Conservation (phyloP, 2,797 vertebrate genomes). For the Siniperca scherzeri region DNA sequence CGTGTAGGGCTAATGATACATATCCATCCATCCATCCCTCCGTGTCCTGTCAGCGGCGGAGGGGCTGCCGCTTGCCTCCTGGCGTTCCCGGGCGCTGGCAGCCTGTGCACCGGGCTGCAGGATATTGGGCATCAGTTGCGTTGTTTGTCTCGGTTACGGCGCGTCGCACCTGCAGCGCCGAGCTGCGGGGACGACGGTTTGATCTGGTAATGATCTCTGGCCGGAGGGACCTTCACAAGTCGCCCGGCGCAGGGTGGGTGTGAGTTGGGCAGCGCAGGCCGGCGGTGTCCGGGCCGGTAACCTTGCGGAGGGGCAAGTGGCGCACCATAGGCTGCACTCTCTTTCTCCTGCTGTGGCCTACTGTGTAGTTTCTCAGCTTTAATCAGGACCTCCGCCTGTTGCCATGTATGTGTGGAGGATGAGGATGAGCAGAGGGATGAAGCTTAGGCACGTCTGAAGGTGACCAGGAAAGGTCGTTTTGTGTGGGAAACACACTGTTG, state of each 20-base stretch:
- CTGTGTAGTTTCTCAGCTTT: conserved; percentile 25
- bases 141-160: conserved; percentile 56
- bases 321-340: conserved; percentile 59
- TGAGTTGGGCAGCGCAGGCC: conserved; percentile 54
- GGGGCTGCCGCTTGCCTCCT: conserved; percentile 28
- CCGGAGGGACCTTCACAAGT: conserved; percentile 57
- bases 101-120: conserved; percentile 3
- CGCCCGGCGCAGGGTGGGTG: conserved; percentile 40
- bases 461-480: conserved; percentile 87
- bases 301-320: conserved; percentile 85
- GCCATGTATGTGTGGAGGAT: conserved; percentile 22
- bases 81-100: conserved; percentile 15
- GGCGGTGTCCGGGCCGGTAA: conserved; percentile 78
- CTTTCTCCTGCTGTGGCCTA: conserved; percentile 16
- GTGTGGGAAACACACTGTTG: conserved; percentile 68
- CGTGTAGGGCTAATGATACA: conserved; percentile 51
- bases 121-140: conserved; percentile 34
- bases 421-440: conserved; percentile 45
- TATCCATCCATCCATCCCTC: conserved; percentile 42
- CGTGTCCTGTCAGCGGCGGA: conserved; percentile 32
- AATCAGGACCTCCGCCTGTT: conserved; percentile 39
- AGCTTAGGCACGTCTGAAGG: conserved; percentile 82
- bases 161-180: conserved; percentile 62
- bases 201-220: conserved; percentile 51
- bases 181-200: conserved; percentile 47